Conservation (phyloP, 2,113 vertebrate species). For the Antennarius striatus region DNA sequence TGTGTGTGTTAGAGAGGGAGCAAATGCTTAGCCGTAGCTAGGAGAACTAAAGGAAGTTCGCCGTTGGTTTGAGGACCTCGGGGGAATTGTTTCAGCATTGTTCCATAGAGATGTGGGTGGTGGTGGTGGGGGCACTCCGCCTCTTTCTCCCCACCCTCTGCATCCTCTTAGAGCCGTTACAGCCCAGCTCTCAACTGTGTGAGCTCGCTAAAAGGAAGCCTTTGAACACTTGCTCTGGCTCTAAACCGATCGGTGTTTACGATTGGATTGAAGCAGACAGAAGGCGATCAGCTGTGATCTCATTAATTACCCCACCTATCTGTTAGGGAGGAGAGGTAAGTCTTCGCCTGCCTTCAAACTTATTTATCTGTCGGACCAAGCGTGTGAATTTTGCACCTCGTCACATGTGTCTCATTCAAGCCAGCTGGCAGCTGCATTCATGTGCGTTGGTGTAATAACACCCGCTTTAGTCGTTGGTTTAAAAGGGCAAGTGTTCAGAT, state of each 20-base stretch:
- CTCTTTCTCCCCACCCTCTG: slow-evolving; percentile 61
- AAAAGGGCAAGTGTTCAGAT: slow-evolving; percentile 44
- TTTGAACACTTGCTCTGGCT: slow-evolving; percentile 29
- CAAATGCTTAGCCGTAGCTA: slow-evolving; percentile 7
- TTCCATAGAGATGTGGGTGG: slow-evolving; percentile 55
- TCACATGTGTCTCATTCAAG: slow-evolving; percentile 29
- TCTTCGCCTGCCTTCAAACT: slow-evolving; percentile 18
- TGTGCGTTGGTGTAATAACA: slow-evolving; percentile 11
- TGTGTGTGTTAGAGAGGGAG: slow-evolving; percentile 4
- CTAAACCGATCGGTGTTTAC: slow-evolving; percentile 34
- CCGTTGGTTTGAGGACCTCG: slow-evolving; percentile 55
- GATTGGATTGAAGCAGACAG: slow-evolving; percentile 51
- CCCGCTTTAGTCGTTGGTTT: slow-evolving; percentile 24
- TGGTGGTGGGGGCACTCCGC: slow-evolving; percentile 40
- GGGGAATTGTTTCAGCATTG: slow-evolving; percentile 73
- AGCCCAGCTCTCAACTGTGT: slow-evolving; percentile 40
- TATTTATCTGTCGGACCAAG: slow-evolving; percentile 21
- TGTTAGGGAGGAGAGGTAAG: slow-evolving; percentile 53
- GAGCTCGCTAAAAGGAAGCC: slow-evolving; percentile 37
- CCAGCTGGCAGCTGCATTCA: not conserved
- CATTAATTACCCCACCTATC: slow-evolving; percentile 44
- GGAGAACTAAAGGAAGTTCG: slow-evolving; percentile 64
- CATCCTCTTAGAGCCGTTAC: slow-evolving; percentile 63
- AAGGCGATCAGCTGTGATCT: slow-evolving; percentile 45
- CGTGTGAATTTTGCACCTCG: not conserved